Evolutionary conservation across 2,113 vertebrate species (phyloP).

Genomic region (Elanoides forficatus): DNA sequence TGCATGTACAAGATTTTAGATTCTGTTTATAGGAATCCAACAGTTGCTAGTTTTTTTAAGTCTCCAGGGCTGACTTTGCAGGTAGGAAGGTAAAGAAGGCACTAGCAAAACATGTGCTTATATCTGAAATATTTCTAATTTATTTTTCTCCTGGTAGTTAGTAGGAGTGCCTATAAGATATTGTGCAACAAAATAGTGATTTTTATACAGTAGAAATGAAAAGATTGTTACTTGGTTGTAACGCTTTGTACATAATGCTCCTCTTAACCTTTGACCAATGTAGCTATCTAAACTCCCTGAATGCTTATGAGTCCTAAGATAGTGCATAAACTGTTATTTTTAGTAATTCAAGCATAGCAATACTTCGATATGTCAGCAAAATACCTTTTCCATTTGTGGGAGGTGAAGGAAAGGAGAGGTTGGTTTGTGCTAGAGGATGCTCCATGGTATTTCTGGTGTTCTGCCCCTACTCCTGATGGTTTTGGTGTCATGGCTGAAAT

Average conservation of each 20-base stretch:
- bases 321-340: background rate
- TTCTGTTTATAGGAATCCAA: background rate
- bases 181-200: background rate
- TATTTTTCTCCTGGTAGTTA: background rate
- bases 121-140: background rate
- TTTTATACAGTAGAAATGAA: background rate
- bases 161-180: background rate
- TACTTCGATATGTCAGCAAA: background rate
- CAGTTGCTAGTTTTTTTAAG: background rate
- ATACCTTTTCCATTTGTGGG: background rate
- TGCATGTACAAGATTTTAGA: background rate
- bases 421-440: background rate
- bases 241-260: background rate
- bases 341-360: background rate
- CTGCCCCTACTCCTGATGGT: background rate
- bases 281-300: background rate
- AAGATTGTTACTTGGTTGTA: background rate
- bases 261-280: background rate
- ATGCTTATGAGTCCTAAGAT: background rate
- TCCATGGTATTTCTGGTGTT: background rate
- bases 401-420: background rate
- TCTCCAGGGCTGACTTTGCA: background rate
- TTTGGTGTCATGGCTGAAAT: background rate
- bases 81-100: background rate
- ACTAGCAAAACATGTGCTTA: background rate